Evolutionary conservation across 2,797 vertebrate species (phyloP).

Genomic region (Hoplostethus mediterraneus): DNA sequence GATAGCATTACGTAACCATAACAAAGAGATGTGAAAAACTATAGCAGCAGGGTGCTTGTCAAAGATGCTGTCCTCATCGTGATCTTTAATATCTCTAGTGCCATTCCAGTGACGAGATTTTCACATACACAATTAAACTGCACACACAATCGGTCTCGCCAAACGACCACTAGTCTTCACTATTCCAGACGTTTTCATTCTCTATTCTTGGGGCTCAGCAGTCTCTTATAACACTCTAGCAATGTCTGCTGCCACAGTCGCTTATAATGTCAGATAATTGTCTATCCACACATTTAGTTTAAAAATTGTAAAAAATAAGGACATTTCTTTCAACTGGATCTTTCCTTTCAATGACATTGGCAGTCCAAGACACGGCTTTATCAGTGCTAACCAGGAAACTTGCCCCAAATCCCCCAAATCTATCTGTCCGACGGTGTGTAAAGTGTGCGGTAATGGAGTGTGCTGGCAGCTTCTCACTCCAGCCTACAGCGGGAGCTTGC

Average conservation of each 20-base stretch:
- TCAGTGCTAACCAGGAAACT: background rate
- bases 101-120: background rate
- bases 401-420: background rate
- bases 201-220: too few species aligned
- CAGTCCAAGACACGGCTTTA: background rate
- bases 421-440: constrained; percentile 2
- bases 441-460: constrained; percentile 1
- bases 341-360: background rate
- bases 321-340: background rate
- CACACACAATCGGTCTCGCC: background rate
- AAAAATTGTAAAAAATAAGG: background rate
- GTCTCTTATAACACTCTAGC: background rate
- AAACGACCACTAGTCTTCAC: background rate
- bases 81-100: background rate
- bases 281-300: background rate
- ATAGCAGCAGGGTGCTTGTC: too few species aligned
- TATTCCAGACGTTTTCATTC: background rate
- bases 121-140: background rate
- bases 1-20: too few species aligned
- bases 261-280: background rate
- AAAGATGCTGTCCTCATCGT: background rate
- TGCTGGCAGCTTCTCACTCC: constrained; percentile 18
- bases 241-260: too few species aligned
- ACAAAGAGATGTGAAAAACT: too few species aligned
- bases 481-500: constrained; percentile 13